phyloP scores from a whole-genome alignment of 37 sponge, comb jelly and placozoan species.

The Haliclona indistincta region DNA sequence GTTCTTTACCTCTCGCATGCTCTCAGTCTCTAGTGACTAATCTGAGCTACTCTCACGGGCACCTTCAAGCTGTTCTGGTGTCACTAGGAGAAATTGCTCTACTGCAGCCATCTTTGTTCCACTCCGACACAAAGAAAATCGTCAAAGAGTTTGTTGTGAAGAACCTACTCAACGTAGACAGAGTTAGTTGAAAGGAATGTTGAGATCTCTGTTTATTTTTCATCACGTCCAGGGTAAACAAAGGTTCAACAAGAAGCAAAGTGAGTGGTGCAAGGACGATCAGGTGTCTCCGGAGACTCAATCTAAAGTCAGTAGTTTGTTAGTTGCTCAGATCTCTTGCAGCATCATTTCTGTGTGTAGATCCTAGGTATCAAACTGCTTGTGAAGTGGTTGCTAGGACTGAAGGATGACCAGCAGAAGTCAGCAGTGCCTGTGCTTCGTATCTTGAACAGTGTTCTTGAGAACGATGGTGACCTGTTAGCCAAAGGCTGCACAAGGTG shows the following conservation, averaged over 20 bases:
- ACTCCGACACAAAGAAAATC: constrained; percentile 34
- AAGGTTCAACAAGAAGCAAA: neutral
- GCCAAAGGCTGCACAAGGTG: constrained; percentile 50
- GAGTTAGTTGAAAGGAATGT: constrained; percentile 17
- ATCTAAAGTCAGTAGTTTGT: constrained; percentile 47
- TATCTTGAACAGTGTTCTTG: constrained; percentile 42
- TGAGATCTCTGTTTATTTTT: neutral
- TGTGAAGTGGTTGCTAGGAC: constrained; percentile 67
- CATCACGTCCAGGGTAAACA: neutral
- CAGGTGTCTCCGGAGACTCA: constrained; percentile 47
- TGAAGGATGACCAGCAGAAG: constrained; percentile 27
- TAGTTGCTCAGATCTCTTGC: neutral
- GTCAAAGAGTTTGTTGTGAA: constrained; percentile 61
- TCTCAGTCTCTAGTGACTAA: constrained; percentile 36
- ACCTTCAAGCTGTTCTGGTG: constrained; percentile 39
- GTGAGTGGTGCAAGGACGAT: constrained; percentile 56
- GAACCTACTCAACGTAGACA: constrained; percentile 56
- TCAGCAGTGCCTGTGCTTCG: constrained; percentile 40
- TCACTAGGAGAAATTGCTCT: constrained; percentile 53
- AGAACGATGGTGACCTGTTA: constrained; percentile 69
- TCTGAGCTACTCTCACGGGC: constrained; percentile 37
- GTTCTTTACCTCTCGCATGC: neutral
- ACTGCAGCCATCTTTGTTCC: constrained; percentile 52
- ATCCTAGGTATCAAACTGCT: constrained; percentile 61
- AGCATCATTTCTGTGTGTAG: constrained; percentile 8